These are phyloP conservation scores for Hoplodrina blanda DNA, from an alignment of 2,888 invertebrate species.

Conservation along the genomic window DNA sequence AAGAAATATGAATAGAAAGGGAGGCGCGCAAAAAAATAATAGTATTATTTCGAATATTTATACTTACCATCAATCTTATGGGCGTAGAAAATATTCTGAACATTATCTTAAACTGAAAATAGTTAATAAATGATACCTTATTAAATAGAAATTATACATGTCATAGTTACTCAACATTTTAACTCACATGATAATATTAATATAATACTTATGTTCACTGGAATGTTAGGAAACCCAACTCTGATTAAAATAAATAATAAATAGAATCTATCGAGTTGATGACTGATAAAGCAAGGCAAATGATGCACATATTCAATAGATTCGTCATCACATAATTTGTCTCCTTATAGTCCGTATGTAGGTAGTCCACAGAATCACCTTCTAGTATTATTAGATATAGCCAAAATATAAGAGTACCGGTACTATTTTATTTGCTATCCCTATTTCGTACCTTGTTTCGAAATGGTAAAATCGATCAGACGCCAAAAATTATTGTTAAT, in stretches of 20 bases:
- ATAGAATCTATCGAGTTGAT: slow-evolving; percentile 12
- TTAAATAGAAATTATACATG: slow-evolving; percentile 22
- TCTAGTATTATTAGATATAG: slow-evolving; percentile 8
- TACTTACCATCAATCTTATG: slow-evolving; percentile 1
- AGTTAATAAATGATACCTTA: slow-evolving; percentile 33
- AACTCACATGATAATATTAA: slow-evolving; percentile 18
- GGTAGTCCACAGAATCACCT: slow-evolving; percentile 1
- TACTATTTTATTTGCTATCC: slow-evolving; percentile 7
- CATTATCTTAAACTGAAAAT: slow-evolving; percentile 31
- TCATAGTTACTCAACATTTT: slow-evolving; percentile 29
- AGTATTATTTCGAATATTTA: slow-evolving; percentile 3
- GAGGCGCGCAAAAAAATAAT: slow-evolving; percentile 4
- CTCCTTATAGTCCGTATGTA: too few relatives aligned
- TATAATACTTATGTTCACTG: slow-evolving; percentile 23
- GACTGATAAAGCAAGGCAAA: neutral
- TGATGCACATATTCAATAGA: neutral
- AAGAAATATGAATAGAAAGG: neutral
- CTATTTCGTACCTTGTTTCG: slow-evolving; percentile 7
- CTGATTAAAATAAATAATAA: slow-evolving; percentile 5
- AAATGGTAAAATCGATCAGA: neutral
- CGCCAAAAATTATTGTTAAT: neutral
- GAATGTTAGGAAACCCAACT: slow-evolving; percentile 3
- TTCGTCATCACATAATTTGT: neutral
- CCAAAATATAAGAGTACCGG: slow-evolving; percentile 4
- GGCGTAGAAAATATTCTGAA: slow-evolving; percentile 23